Conservation (phyloP, 2,888 invertebrate species). For the Rhagium mordax region DNA sequence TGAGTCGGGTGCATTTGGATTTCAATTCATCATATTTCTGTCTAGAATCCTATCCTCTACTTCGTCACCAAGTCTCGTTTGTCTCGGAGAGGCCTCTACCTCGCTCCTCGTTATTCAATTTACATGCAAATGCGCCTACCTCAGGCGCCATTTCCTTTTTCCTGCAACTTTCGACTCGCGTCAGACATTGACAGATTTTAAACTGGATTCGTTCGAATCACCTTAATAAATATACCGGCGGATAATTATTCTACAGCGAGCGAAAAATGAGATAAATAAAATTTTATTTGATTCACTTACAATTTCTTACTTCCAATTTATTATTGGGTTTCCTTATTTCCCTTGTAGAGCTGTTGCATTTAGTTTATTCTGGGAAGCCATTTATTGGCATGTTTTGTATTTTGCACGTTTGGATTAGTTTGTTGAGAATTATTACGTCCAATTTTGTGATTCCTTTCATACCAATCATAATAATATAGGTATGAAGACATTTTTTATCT, state of each 20-base stretch:
- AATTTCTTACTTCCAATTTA: neutral
- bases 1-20: slow-evolving; percentile 47
- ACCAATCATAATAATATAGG: no score
- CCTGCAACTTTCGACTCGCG: slow-evolving; percentile 53
- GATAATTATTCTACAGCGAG: slow-evolving; percentile 46
- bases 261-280: slow-evolving; percentile 38
- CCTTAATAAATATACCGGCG: slow-evolving; percentile 51
- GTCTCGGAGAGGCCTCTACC: slow-evolving; percentile 31
- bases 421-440: neutral
- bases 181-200: slow-evolving; percentile 61
- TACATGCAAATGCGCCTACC: slow-evolving; percentile 47
- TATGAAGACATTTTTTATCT: no score
- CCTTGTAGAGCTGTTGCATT: neutral
- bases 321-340: neutral
- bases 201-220: slow-evolving; percentile 55
- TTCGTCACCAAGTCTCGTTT: slow-evolving; percentile 31
- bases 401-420: neutral
- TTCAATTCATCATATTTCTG: slow-evolving; percentile 48
- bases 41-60: slow-evolving; percentile 30
- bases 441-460: neutral
- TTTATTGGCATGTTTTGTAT: neutral
- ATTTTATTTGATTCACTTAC: slow-evolving; percentile 12
- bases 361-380: neutral
- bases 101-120: slow-evolving; percentile 41
- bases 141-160: slow-evolving; percentile 54